Evolutionary conservation across 2,888 invertebrate species (phyloP), one percentile per base, ranked within the genome.

Genomic region (Shargacucullia verbasci): DNA sequence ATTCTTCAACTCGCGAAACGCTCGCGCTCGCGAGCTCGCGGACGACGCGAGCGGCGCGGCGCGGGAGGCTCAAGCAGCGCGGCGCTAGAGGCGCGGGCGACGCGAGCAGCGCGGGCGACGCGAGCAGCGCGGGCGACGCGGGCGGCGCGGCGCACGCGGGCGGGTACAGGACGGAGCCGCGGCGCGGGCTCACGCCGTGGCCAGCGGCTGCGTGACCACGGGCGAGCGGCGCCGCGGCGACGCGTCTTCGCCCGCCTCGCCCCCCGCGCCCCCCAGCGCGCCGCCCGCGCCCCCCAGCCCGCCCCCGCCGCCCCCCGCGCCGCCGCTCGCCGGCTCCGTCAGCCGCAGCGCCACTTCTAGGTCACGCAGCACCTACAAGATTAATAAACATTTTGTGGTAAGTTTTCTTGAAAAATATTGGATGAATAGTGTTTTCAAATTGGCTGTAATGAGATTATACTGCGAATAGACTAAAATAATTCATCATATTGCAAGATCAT

Each of bases 301-400:
- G 83, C 66, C 82, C 81, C 65, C 20, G 2, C 2, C 87, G 86
- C 14, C 85, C 84, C 44, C 81, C 84, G 91, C 39, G n/a, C n/a
- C 44, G 70, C 95, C 59, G 94, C 91, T 95, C 15, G 95, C 95
- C 70, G 83, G 82, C 66, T 83, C 81, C 65, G 95, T 94, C 76
- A 96, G 91, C 45, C 95, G 95, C 79, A 98, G 95, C 83, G 98
- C 98, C 87, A 97, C 95, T 88, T 98, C 98, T 85, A 99, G 95
- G 94, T 99, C 99, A 80, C 97, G 96, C 83, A 99, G 95, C 83
- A 98, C 97, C 91, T 91, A 87, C 39, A 85, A 41, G 20, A 20
- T 4, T n/a, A 20, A 20, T 4, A 20, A 38, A 41, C n/a, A 1
- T 10, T 9, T 27, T 20, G n/a, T n/a, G n/a, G n/a, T n/a, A n/a